Conservation (phyloP, 2,113 vertebrate genomes). For the Colistium nudipinnis region DNA sequence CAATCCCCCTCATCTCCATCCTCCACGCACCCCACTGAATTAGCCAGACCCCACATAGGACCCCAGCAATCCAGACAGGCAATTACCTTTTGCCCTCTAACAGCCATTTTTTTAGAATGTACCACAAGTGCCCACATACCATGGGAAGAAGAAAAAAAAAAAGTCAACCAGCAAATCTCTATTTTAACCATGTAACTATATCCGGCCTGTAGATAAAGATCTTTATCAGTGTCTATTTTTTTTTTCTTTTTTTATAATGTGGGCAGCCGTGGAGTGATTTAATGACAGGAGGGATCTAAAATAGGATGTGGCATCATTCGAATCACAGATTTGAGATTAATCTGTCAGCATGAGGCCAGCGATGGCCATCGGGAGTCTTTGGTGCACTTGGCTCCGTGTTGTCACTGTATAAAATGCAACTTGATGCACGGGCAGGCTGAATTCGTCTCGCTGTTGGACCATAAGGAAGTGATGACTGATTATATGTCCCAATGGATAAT, state of each 20-base stretch:
- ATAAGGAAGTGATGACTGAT: slow-evolving; percentile 23
- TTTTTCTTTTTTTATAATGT: slow-evolving; percentile 60
- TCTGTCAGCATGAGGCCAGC: slow-evolving; percentile 12
- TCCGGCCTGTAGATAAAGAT: slow-evolving; percentile 58
- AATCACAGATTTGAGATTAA: slow-evolving; percentile 57
- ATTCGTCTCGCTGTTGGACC: background rate
- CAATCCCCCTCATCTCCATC: slow-evolving; percentile 35
- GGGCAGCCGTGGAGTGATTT: slow-evolving; percentile 19
- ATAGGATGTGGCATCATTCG: slow-evolving; percentile 56
- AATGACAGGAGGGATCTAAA: slow-evolving; percentile 55
- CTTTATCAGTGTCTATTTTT: slow-evolving; percentile 64
- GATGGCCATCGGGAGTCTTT: slow-evolving; percentile 28
- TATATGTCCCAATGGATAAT: slow-evolving; percentile 3
- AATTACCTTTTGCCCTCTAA: slow-evolving; percentile 70
- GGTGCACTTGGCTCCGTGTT: background rate
- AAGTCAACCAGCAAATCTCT: slow-evolving; percentile 22
- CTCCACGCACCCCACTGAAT: slow-evolving; percentile 17
- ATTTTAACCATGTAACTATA: slow-evolving; percentile 55
- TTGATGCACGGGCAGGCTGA: slow-evolving; percentile 6
- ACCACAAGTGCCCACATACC: slow-evolving; percentile 55
- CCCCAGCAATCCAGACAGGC: slow-evolving; percentile 61
- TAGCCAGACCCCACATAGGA: slow-evolving; percentile 17
- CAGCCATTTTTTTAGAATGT: slow-evolving; percentile 60
- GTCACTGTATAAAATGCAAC: slow-evolving; percentile 44
- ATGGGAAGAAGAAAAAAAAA: slow-evolving; percentile 30